Conservation (phyloP, 1,140 invertebrate genomes). For the Drosophila pseudoobscura region DNA sequence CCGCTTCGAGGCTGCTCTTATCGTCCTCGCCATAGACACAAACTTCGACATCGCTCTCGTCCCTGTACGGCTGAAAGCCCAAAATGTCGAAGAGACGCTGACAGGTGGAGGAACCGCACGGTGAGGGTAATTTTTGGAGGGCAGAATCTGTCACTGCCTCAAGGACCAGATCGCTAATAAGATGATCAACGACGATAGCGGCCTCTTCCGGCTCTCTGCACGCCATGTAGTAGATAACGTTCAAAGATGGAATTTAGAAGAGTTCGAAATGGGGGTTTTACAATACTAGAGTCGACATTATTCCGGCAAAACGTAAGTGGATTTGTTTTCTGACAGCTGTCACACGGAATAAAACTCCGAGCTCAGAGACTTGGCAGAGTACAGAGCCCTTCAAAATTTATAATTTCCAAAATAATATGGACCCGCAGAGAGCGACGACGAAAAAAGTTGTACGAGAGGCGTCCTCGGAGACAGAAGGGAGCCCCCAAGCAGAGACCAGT, state of each 20-base stretch:
- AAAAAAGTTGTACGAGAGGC: background rate
- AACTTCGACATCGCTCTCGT: slow-evolving; percentile 7
- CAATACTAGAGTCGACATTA: slow-evolving; percentile 26
- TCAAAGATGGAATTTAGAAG: slow-evolving; percentile 53
- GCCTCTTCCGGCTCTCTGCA: slow-evolving; percentile 44
- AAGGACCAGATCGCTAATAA: slow-evolving; percentile 61
- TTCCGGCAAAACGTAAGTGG: slow-evolving; percentile 19
- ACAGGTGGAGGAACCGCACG: slow-evolving; percentile 30
- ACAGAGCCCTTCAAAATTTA: slow-evolving; percentile 19
- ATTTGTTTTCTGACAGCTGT: slow-evolving; percentile 13
- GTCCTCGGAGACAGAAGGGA: background rate
- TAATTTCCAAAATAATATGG: slow-evolving; percentile 6
- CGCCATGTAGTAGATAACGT: slow-evolving; percentile 43
- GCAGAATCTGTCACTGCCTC: slow-evolving; percentile 38
- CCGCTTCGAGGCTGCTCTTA: background rate
- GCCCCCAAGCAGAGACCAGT: too few relatives aligned
- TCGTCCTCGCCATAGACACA: background rate
- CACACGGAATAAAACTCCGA: slow-evolving; percentile 1
- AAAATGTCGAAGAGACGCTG: slow-evolving; percentile 59
- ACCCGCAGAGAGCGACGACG: background rate
- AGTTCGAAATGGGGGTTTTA: slow-evolving; percentile 15
- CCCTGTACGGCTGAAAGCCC: slow-evolving; percentile 35
- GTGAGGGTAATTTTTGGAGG: slow-evolving; percentile 2
- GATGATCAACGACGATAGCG: slow-evolving; percentile 43
- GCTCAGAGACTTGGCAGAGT: slow-evolving; percentile 3